Evolutionary conservation across 2,888 invertebrate species (phyloP).

Genomic region (Autographa pulchrina): DNA sequence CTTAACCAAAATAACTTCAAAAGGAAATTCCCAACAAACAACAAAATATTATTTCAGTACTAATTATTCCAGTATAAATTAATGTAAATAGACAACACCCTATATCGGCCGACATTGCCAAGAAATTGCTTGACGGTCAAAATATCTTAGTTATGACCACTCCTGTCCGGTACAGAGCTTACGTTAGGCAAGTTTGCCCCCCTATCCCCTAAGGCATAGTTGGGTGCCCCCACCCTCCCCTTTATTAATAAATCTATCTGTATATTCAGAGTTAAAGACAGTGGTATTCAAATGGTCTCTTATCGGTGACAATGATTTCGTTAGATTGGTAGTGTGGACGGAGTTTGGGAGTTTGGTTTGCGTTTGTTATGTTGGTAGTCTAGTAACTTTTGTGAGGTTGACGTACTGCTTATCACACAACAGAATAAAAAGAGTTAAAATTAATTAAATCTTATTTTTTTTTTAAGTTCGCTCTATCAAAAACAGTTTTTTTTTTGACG

Average conservation of each 20-base stretch:
- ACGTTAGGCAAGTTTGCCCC: slow-evolving; percentile 85
- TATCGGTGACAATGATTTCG: slow-evolving; percentile 65
- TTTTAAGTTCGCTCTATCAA: too few relatives aligned
- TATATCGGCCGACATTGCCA: slow-evolving; percentile 79
- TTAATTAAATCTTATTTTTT: too few relatives aligned
- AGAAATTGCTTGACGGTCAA: slow-evolving; percentile 89
- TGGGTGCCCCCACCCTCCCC: slow-evolving; percentile 66
- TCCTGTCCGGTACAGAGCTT: slow-evolving; percentile 87
- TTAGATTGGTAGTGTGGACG: slow-evolving; percentile 44
- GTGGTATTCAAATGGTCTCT: slow-evolving; percentile 74
- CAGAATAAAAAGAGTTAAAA: too few relatives aligned
- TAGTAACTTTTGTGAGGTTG: background rate
- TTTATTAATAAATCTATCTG: slow-evolving; percentile 89
- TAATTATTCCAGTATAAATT: slow-evolving; percentile 73
- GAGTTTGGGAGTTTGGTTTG: slow-evolving; percentile 19
- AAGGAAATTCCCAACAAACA: slow-evolving; percentile 50
- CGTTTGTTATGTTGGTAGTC: background rate
- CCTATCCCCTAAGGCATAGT: slow-evolving; percentile 78
- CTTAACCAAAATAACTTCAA: background rate
- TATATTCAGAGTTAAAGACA: slow-evolving; percentile 85
- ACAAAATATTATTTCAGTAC: slow-evolving; percentile 72
- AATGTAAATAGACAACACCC: slow-evolving; percentile 77
- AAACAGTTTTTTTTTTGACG: too few relatives aligned
- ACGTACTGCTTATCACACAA: too few relatives aligned
- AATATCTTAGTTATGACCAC: slow-evolving; percentile 89